A percentile compares a stretch with the other conserved stretches of the same genome.
Evolutionary conservation across 2,888 invertebrate species (phyloP).

Genomic region (Empis stercorea): DNA sequence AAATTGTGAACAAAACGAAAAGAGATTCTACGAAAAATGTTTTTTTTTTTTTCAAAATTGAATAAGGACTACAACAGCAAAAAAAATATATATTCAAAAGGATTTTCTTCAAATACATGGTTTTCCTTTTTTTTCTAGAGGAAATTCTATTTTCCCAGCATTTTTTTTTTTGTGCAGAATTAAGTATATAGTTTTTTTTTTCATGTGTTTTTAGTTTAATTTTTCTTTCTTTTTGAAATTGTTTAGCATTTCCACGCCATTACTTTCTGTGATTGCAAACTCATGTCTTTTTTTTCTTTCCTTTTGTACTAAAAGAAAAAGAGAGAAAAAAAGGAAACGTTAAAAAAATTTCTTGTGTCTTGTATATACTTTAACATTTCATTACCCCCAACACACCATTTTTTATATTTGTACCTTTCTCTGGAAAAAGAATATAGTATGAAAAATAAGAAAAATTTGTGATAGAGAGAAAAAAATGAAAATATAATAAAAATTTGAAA

Average conservation of each 20-base stretch:
- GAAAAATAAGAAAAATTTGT: no score
- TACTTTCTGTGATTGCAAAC: neutral
- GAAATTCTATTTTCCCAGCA: neutral
- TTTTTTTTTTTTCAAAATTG: neutral
- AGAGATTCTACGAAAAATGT: neutral
- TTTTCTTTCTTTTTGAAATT: neutral
- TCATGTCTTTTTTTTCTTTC: neutral
- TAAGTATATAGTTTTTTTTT: neutral
- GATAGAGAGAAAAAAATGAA: no score
- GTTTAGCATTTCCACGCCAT: neutral
- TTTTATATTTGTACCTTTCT: no score
- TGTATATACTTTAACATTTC: neutral
- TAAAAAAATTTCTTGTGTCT: no score
- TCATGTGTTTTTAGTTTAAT: neutral
- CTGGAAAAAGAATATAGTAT: no score
- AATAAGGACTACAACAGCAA: conserved; percentile 1
- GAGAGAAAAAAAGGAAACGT: no score
- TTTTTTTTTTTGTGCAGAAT: neutral
- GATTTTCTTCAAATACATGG: conserved; percentile 1
- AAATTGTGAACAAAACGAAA: neutral
- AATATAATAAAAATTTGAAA: neutral
- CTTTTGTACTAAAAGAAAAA: neutral
- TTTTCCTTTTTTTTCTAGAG: neutral
- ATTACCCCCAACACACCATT: neutral
- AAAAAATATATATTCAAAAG: conserved; percentile 7